Conservation (phyloP, 2,113 vertebrate genomes). For the Struthio camelus region DNA sequence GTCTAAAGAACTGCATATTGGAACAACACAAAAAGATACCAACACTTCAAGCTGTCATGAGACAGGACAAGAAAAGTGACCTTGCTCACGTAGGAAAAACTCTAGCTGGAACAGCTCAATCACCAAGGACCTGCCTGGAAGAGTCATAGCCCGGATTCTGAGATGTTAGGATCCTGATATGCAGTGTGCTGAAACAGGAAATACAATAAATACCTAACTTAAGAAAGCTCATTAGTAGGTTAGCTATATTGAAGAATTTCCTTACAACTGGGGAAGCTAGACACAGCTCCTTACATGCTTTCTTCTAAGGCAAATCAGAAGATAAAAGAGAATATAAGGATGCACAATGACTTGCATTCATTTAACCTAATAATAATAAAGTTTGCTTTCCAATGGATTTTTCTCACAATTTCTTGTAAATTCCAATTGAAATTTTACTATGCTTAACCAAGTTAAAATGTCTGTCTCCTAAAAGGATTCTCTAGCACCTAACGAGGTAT, state of each 20-base stretch:
- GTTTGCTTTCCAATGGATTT: background rate
- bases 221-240: background rate
- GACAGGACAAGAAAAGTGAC: background rate
- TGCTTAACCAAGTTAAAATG: background rate
- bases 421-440: background rate
- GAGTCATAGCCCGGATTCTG: background rate
- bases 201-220: background rate
- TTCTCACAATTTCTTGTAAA: background rate
- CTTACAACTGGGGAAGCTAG: background rate
- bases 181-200: background rate
- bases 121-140: background rate
- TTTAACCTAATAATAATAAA: background rate
- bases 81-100: background rate
- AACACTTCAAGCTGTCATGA: background rate
- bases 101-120: background rate
- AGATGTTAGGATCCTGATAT: background rate
- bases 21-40: background rate
- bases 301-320: background rate
- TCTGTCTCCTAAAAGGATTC: background rate
- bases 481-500: background rate
- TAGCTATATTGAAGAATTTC: background rate
- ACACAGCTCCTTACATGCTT: background rate
- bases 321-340: background rate
- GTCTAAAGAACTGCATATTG: background rate
- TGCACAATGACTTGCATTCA: background rate